Conservation (phyloP, 2,797 vertebrate species). For the Pseudochromis fuscus region DNA sequence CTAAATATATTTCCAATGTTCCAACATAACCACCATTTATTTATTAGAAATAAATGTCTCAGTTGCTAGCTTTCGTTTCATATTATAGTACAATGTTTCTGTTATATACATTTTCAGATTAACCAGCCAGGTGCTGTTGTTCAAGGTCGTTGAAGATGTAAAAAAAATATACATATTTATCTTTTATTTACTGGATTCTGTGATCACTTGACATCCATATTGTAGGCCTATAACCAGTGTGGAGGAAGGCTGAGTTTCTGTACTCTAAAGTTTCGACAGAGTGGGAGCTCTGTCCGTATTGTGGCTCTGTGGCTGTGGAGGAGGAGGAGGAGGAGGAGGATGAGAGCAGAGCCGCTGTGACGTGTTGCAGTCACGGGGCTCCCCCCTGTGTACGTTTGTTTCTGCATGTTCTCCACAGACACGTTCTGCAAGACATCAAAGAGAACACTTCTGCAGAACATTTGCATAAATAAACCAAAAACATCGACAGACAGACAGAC, state of each 20-base stretch:
- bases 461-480: too few species aligned
- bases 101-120: not conserved
- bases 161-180: too few species aligned
- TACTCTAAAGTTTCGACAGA: not conserved
- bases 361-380: conserved; percentile 27
- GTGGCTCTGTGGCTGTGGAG: conserved; percentile 30
- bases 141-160: not conserved
- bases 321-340: conserved; percentile 24
- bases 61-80: not conserved
- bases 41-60: not conserved
- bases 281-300: conserved; percentile 1
- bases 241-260: too few species aligned
- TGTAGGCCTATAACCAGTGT: not conserved
- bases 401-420: too few species aligned
- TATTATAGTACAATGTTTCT: not conserved
- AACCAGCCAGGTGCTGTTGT: not conserved
- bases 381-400: not conserved
- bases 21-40: not conserved
- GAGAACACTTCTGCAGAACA: too few species aligned
- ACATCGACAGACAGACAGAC: too few species aligned
- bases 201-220: not conserved
- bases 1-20: not conserved
- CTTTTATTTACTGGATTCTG: not conserved
- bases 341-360: conserved; percentile 4
- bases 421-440: too few species aligned